Base-by-base conservation (phyloP, 1,140 invertebrate species). In the Octopus bimaculoides region DNA sequence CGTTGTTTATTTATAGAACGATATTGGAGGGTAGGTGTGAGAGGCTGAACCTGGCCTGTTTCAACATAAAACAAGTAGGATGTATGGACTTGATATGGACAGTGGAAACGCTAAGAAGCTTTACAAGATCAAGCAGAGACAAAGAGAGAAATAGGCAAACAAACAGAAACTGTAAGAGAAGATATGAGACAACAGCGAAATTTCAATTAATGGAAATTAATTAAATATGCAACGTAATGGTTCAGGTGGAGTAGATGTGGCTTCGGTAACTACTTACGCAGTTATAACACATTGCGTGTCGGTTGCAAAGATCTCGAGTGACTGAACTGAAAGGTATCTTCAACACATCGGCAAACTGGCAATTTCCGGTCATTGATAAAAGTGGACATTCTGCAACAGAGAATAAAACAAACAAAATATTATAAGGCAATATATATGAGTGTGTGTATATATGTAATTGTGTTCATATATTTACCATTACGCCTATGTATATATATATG, bases 221-320 rank as follows among this genome's bases (percentile, higher is more conserved):
- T 41, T 61, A 17, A 12, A 61, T 61, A 61, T 61, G 56, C 9
- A 61, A 61, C 4, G 17, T 1, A 61, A 61, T 61, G 9, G 9
- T 61, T 61, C 1, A 4, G 56, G 56, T 61, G 17, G 17, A 61
- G 56, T 12, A 4, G 56, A 4, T 61, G 17, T 61, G 17, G 56
- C 56, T 52, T n/a, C 1, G n/a, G 5, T 66, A 1, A 74, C 20
- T 77, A 87, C 86, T 84, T 83, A 87, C 86, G 75, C 86, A 87
- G 10, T 78, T 75, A 56, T 87, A 86, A 76, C 86, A 87, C 56
- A 86, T 80, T 79, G 86, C 85, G 77, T 87, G 85, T 71, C 85
- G 52, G 78, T 85, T 87, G 76, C 86, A 87, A 10, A 87, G 78
- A 10, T 81, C 83, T 52, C 84, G 78, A 8, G 84, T 84, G 73